Evolutionary conservation across 2,888 invertebrate species (phyloP).

Genomic region (Fragum whitleyi): DNA sequence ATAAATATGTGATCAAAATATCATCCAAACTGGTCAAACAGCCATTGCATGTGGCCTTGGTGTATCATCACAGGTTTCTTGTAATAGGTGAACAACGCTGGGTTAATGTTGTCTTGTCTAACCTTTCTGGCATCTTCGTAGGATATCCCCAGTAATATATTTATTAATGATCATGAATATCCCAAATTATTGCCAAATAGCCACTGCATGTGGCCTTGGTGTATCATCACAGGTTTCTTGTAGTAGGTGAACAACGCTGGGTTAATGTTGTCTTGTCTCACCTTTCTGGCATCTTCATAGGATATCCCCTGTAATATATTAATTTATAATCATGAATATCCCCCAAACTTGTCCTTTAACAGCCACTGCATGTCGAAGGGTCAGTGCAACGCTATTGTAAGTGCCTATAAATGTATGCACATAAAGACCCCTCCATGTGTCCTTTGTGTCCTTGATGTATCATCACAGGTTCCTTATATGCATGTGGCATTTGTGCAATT

Average conservation of each 20-base stretch:
- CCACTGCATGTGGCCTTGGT: constrained; percentile 96
- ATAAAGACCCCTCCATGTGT: too few relatives aligned
- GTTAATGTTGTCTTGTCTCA: constrained; percentile 87
- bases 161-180: not conserved
- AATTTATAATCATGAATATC: too few relatives aligned
- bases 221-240: constrained; percentile 92
- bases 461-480: constrained; percentile 92
- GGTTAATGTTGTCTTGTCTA: constrained; percentile 88
- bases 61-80: constrained; percentile 93
- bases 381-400: too few relatives aligned
- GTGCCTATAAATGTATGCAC: too few relatives aligned
- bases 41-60: constrained; percentile 95
- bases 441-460: constrained; percentile 93
- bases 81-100: constrained; percentile 89
- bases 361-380: constrained; percentile 98
- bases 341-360: constrained; percentile 88
- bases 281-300: constrained; percentile 86
- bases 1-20: too few relatives aligned
- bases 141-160: constrained; percentile 82
- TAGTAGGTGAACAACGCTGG: constrained; percentile 89
- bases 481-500: too few relatives aligned
- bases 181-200: too few relatives aligned
- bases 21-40: constrained; percentile 89
- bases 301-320: constrained; percentile 79
- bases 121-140: constrained; percentile 86